These are phyloP conservation scores for Nymphalis urticae DNA, from an alignment of 2,888 invertebrate genomes.

Conservation along the genomic window DNA sequence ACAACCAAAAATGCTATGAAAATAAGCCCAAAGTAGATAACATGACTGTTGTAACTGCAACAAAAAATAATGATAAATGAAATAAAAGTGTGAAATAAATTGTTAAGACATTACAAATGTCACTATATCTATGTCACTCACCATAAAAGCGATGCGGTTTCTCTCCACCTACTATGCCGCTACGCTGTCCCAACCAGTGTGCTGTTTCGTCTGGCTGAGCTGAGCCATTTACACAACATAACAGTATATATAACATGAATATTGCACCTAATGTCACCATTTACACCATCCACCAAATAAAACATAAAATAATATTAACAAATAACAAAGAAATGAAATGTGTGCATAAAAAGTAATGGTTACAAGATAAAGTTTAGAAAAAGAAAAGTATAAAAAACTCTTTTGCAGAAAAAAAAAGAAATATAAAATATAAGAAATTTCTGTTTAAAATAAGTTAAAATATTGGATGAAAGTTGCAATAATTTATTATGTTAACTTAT, in stretches of 20 bases:
- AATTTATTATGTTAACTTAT: neutral
- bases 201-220: conserved; percentile 79
- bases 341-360: neutral
- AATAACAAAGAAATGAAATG: conserved; percentile 51
- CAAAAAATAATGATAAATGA: conserved; percentile 61
- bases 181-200: conserved; percentile 74
- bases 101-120: conserved; percentile 1
- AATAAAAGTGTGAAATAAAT: conserved; percentile 22
- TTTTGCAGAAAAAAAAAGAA: neutral
- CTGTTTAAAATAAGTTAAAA: neutral
- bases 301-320: conserved; percentile 73
- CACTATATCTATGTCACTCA: conserved; percentile 59
- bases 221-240: conserved; percentile 80
- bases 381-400: neutral
- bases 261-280: conserved; percentile 78
- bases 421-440: neutral
- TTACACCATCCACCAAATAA: conserved; percentile 77
- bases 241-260: conserved; percentile 81
- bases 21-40: conserved; percentile 51
- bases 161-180: conserved; percentile 60
- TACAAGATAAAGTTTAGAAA: conserved; percentile 1
- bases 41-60: conserved; percentile 65
- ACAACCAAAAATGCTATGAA: conserved; percentile 34
- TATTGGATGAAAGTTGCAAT: neutral
- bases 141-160: conserved; percentile 79